A percentile compares a stretch with the other conserved stretches of the same genome.
Conservation (phyloP, 2,113 vertebrate genomes). For the Phrynosoma blainvillii region DNA sequence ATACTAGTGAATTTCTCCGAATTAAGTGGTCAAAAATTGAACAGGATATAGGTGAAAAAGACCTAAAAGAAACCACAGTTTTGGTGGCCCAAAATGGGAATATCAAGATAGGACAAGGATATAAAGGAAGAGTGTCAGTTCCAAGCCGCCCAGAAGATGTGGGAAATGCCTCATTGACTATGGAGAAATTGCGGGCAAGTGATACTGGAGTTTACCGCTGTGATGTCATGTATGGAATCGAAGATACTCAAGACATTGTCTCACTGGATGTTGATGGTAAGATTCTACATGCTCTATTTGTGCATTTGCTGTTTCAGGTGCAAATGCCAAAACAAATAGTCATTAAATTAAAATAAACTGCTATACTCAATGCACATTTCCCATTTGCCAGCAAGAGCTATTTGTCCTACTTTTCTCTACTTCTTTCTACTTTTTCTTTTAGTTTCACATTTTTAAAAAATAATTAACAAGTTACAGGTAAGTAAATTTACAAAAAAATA, state of each 20-base stretch:
- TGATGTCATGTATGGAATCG: slow-evolving; percentile 93
- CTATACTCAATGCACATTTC: accelerated
- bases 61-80: slow-evolving; percentile 86
- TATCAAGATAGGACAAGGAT: slow-evolving; percentile 89
- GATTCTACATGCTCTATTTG: slow-evolving; percentile 8
- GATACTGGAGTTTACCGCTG: slow-evolving; percentile 93
- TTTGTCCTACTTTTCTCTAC: not conserved
- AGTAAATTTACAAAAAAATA: too few species aligned
- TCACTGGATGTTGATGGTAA: slow-evolving; percentile 89
- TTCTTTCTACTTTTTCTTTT: not conserved
- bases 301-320: not conserved
- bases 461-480: too few species aligned
- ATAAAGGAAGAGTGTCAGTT: slow-evolving; percentile 90
- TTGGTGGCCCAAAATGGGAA: slow-evolving; percentile 91
- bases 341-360: not conserved
- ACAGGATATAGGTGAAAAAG: slow-evolving; percentile 76
- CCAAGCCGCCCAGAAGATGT: slow-evolving; percentile 86
- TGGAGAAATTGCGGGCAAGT: slow-evolving; percentile 90
- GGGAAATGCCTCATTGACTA: slow-evolving; percentile 89
- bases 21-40: slow-evolving; percentile 97
- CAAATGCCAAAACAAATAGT: not conserved
- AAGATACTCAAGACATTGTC: slow-evolving; percentile 88
- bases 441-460: not conserved
- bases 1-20: slow-evolving; percentile 83
- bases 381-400: not conserved